Base-by-base conservation (phyloP, 2,797 vertebrate species). In the Pagetopsis macropterus region DNA sequence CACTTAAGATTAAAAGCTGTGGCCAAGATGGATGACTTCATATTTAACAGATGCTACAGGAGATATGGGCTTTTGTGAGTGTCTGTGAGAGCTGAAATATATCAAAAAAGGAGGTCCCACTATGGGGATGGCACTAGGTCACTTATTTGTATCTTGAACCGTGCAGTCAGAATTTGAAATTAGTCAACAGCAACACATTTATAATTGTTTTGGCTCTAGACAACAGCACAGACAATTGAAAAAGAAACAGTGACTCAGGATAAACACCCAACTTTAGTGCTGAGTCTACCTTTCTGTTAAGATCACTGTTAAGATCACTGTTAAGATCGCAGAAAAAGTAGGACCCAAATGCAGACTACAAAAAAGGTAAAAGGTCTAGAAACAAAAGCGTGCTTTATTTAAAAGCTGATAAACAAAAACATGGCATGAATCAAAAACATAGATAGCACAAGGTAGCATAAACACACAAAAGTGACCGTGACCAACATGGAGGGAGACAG, bases 241-340 rank as follows among this genome's bases (percentile, higher is more conserved):
- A 72, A 68, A 48, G 4, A 58, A 76, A 59, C 23, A 0, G 27
- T 48, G n/a, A 59, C 54, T 40, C 17, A 54, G 49, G 43, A 61
- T 65, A 66, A 71, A 71, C 5, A 54, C 44, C 27, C 62, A 57
- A 72, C 27, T 57, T 62, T 61, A 33, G 21, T 48, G 41, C 66
- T 66, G 60, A 70, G n/a, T 52, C 21, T 37, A 72, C 23, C 48
- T 51, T 3, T 23, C 23, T 23, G 23, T 23, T 23, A 23, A 23
- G 23, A 21, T 21, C 21, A 21, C n/a, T n/a, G n/a, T n/a, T n/a
- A n/a, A n/a, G n/a, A 19, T 19, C 19, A 19, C 21, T 21, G 2
- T 21, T 21, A 21, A 21, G 21, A 21, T 23, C 23, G 23, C 2
- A 23, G 23, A 23, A 23, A 23, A 23, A 23, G 23, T 23, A 23